Conservation (phyloP, 2,888 invertebrate genomes). For the Dryococelus australis region DNA sequence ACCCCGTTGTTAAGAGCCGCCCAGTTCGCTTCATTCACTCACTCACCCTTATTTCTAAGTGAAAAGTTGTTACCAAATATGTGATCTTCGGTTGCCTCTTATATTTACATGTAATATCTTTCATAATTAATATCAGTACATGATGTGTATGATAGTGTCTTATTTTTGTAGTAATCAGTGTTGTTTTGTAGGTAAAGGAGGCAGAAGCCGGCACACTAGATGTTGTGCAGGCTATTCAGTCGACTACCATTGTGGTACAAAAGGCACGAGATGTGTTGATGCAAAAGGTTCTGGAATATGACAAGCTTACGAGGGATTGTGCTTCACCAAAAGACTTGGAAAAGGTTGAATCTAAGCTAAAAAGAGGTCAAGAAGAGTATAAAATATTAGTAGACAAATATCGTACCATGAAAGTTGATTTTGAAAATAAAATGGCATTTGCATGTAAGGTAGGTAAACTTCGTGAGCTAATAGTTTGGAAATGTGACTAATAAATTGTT, state of each 20-base stretch:
- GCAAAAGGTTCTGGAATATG: constrained; percentile 85
- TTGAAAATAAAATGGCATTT: constrained; percentile 94
- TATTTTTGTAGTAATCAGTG: background rate
- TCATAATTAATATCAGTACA: background rate
- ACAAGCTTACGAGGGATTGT: constrained; percentile 89
- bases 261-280: constrained; percentile 93
- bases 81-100: too few species aligned
- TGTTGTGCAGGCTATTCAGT: constrained; percentile 87
- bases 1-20: too few species aligned
- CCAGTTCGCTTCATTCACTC: too few species aligned
- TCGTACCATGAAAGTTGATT: constrained; percentile 87
- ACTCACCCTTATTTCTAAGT: too few species aligned
- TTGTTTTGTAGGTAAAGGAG: constrained; percentile 78
- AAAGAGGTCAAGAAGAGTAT: constrained; percentile 96
- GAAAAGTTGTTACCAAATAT: too few species aligned
- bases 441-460: constrained; percentile 80
- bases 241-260: constrained; percentile 84
- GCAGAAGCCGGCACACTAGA: constrained; percentile 93
- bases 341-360: constrained; percentile 90
- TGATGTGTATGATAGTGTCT: background rate
- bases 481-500: background rate
- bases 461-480: constrained; percentile 1
- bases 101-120: too few species aligned
- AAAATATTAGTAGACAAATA: constrained; percentile 92
- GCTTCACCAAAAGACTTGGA: constrained; percentile 91